Evolutionary conservation across 1,140 invertebrate genomes (phyloP).

Genomic region (Lanistes nyassanus): DNA sequence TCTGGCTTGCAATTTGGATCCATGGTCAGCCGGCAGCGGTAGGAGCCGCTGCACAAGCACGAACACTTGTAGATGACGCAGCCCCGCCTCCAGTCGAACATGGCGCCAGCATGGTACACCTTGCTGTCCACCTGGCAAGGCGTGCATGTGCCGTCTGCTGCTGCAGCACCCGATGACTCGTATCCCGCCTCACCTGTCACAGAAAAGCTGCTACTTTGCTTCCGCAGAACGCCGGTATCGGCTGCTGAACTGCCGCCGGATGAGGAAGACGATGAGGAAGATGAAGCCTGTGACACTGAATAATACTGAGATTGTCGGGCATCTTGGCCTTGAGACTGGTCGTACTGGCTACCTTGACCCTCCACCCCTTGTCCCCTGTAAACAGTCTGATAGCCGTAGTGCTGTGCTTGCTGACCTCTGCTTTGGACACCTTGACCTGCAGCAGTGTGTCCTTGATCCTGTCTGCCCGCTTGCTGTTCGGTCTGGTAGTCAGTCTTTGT

Average conservation of each 20-base stretch:
- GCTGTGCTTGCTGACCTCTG: no score
- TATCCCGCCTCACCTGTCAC: slow-evolving; percentile 16
- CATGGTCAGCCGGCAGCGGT: slow-evolving; percentile 32
- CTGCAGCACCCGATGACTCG: not conserved
- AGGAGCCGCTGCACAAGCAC: slow-evolving; percentile 39
- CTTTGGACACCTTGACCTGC: no score
- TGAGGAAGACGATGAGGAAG: slow-evolving; percentile 14
- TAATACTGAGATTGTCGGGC: not conserved
- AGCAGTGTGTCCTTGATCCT: not conserved
- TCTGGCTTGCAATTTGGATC: slow-evolving; percentile 27
- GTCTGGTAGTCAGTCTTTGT: not conserved
- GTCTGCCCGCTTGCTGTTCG: not conserved
- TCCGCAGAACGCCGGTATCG: not conserved
- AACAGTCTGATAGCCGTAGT: no score
- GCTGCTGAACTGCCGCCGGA: not conserved
- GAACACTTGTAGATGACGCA: slow-evolving; percentile 41
- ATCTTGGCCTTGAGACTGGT: no score
- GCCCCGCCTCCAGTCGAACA: slow-evolving; percentile 36
- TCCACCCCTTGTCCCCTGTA: no score
- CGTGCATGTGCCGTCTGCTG: slow-evolving; percentile 14
- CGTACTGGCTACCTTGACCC: no score
- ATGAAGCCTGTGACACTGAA: not conserved
- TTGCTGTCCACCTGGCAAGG: slow-evolving; percentile 30
- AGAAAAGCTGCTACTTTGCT: not conserved
- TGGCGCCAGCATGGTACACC: slow-evolving; percentile 26